Conservation (phyloP, 2,113 vertebrate genomes). For the Cranoglanis bouderius region DNA sequence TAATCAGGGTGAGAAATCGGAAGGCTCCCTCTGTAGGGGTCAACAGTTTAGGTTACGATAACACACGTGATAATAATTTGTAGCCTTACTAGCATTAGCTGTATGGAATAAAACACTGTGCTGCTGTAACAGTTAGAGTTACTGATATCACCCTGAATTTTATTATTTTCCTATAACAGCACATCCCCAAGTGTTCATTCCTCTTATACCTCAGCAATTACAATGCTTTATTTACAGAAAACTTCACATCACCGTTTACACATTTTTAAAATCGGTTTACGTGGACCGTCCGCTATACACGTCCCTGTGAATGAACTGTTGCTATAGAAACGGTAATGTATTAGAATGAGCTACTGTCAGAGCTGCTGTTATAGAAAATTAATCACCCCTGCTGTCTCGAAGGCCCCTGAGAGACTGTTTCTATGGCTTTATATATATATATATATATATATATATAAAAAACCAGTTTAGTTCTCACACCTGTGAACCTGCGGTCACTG, state of each 20-base stretch:
- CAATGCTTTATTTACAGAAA: too few relatives aligned
- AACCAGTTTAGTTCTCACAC: background rate
- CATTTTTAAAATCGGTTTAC: background rate
- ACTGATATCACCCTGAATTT: background rate
- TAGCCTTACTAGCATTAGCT: background rate
- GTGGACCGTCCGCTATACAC: fast-evolving
- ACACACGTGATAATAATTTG: background rate
- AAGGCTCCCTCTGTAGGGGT: background rate
- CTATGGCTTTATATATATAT: too few relatives aligned
- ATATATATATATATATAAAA: too few relatives aligned
- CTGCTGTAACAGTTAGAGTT: background rate
- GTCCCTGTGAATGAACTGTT: background rate
- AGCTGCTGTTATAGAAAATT: background rate
- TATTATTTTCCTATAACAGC: background rate
- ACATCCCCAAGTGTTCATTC: background rate
- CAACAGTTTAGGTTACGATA: background rate
- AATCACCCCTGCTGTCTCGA: background rate
- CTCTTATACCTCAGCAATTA: background rate
- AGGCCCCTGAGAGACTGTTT: background rate
- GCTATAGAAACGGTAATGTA: background rate
- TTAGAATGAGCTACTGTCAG: background rate
- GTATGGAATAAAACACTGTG: background rate
- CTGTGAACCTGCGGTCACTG: background rate
- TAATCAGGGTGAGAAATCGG: background rate
- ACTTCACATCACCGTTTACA: too few relatives aligned